Conservation (phyloP, 1,140 invertebrate species). For the Oedothorax gibbosus region DNA sequence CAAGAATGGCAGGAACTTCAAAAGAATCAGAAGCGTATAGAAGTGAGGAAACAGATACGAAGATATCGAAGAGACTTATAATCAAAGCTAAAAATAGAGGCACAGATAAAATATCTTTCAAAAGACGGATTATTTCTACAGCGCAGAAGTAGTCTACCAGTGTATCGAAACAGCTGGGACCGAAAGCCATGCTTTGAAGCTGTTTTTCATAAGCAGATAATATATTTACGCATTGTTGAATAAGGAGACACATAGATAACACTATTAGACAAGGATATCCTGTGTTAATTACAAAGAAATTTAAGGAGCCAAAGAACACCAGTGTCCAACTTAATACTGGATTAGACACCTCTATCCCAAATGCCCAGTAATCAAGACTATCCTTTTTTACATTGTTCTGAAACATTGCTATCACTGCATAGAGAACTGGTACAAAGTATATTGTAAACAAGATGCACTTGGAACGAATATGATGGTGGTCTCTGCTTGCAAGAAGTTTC, state of each 20-base stretch:
- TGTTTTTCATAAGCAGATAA: background rate
- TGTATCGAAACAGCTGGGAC: background rate
- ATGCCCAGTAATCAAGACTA: background rate
- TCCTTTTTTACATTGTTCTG: too few relatives aligned
- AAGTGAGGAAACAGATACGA: background rate
- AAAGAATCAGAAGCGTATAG: background rate
- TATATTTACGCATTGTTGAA: background rate
- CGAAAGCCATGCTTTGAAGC: background rate
- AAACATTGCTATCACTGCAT: background rate
- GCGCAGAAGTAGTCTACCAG: background rate
- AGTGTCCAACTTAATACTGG: background rate
- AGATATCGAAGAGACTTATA: background rate
- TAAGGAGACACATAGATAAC: background rate
- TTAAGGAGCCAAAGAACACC: background rate
- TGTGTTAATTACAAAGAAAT: background rate
- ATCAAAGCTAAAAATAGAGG: background rate
- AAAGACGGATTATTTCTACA: background rate
- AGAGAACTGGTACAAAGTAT: background rate
- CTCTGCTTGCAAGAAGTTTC: too few relatives aligned
- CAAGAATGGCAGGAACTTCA: background rate
- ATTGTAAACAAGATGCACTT: background rate
- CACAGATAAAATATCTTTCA: background rate
- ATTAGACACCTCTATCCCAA: background rate
- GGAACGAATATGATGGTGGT: too few relatives aligned
- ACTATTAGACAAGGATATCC: background rate